Evolutionary conservation across 2,113 vertebrate species (phyloP), one percentile per base, ranked within the genome.

Genomic region (Pterocles orientalis): DNA sequence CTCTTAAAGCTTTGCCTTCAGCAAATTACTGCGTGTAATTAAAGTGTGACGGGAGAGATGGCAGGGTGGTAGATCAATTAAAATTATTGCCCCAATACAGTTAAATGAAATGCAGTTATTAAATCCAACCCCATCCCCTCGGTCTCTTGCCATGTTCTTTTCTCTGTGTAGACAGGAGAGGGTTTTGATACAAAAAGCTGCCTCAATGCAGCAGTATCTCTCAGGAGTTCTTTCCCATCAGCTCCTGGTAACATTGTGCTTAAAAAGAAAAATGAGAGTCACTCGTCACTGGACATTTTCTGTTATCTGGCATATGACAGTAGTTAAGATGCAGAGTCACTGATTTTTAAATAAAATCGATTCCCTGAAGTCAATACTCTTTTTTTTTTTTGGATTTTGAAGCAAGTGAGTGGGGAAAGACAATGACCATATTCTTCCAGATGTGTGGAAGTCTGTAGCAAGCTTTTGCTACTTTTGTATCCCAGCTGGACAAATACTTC

Each of bases 161-260:
- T 28, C 17, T 29, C 41, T 10, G 2, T 21, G 47, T 23, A 31
- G 69, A 9, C 47, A 80, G 51, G 39, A 64, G 47, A 31, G 29
- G 20, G 41, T 29, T 68, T 53, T 17, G 58, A 64, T 53, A 20
- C 25, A 39, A 60, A 39, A 57, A 54, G 26, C 41, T 79, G 36
- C 43, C 36, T 19, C 0, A 1, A 3, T 28, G 23, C n/a, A 66
- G 45, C 34, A 21, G 20, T 31, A 3, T 23, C n/a, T 62, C 29
- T 66, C 4, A 1, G 26, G 31, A 45, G 12, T 64, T 83, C 18
- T 83, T 84, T 76, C 28, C 50, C 58, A 36, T 5, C 75, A 58
- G 9, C 29, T 93, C 14, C 31, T 84, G 39, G 10, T 41, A 24
- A 39, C 21, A 1, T 12, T 39, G 43, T 23, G 25, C 14, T 68